Evolutionary conservation across 2,113 vertebrate species (phyloP).

Genomic region (Xiphophorus hellerii): DNA sequence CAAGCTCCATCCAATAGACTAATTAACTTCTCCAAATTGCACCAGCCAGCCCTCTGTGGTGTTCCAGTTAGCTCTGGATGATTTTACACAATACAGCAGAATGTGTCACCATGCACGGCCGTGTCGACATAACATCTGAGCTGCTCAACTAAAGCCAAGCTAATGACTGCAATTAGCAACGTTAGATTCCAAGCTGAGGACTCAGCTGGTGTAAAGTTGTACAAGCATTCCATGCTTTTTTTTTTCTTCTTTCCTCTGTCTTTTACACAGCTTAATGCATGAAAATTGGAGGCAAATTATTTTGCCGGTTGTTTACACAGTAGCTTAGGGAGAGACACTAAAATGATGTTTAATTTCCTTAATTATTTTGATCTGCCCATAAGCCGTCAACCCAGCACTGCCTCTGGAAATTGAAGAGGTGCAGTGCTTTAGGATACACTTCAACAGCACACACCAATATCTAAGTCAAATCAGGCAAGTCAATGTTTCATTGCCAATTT

Average conservation of each 20-base stretch:
- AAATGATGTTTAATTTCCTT: slow-evolving; percentile 19
- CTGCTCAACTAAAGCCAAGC: slow-evolving; percentile 54
- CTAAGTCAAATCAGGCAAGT: too few relatives aligned
- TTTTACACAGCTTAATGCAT: slow-evolving; percentile 2
- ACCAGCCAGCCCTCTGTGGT: slow-evolving; percentile 56
- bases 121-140: slow-evolving; percentile 67
- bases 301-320: slow-evolving; percentile 11
- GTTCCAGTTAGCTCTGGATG: slow-evolving; percentile 67
- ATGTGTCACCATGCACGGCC: slow-evolving; percentile 44
- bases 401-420: background rate
- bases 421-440: background rate
- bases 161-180: slow-evolving; percentile 74
- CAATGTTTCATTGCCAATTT: background rate
- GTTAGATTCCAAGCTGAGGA: slow-evolving; percentile 40
- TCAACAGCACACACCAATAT: background rate
- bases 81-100: slow-evolving; percentile 56
- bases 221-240: slow-evolving; percentile 8
- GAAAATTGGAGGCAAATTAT: slow-evolving; percentile 20
- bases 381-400: background rate
- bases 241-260: background rate
- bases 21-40: slow-evolving; percentile 75
- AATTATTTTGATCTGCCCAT: slow-evolving; percentile 30
- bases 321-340: slow-evolving; percentile 6
- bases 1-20: slow-evolving; percentile 70
- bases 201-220: slow-evolving; percentile 58